Evolutionary conservation across 2,797 vertebrate genomes (phyloP).

Genomic region (Ctenochaetus hawaiiensis): DNA sequence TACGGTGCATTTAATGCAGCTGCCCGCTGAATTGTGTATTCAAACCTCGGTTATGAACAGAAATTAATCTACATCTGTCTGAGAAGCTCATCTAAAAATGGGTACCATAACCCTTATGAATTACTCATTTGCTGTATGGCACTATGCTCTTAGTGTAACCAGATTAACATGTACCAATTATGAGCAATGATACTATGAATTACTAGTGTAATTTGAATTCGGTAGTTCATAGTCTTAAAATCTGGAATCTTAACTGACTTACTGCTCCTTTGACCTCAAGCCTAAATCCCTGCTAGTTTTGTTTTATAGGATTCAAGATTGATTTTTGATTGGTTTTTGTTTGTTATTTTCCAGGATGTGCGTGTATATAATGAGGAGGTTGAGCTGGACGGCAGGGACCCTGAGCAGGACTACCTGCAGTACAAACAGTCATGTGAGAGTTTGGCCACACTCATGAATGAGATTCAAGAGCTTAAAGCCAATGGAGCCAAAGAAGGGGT

Average conservation of each 20-base stretch:
- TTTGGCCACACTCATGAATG: slow-evolving; percentile 93
- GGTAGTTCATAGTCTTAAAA: neutral
- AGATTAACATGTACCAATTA: neutral
- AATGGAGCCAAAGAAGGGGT: slow-evolving; percentile 93
- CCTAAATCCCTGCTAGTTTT: neutral
- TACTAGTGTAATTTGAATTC: neutral
- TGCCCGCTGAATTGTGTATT: neutral
- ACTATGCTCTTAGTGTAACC: neutral
- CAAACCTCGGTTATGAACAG: neutral
- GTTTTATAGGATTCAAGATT: neutral
- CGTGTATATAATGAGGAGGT: slow-evolving; percentile 93
- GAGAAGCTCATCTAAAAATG: neutral
- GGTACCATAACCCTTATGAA: neutral
- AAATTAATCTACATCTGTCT: neutral
- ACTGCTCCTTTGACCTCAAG: neutral
- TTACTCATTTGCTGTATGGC: neutral
- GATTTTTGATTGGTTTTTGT: neutral
- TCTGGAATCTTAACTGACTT: neutral
- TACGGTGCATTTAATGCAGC: neutral
- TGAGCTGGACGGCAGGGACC: slow-evolving; percentile 92
- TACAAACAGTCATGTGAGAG: slow-evolving; percentile 95
- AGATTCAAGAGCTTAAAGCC: slow-evolving; percentile 97
- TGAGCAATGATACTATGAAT: neutral
- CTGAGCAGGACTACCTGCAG: slow-evolving; percentile 90
- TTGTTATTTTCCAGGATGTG: slow-evolving; percentile 84